Evolutionary conservation across 1,140 invertebrate genomes (phyloP), one percentile per base, ranked within the genome.

Genomic region (Ditylenchus dipsaci): DNA sequence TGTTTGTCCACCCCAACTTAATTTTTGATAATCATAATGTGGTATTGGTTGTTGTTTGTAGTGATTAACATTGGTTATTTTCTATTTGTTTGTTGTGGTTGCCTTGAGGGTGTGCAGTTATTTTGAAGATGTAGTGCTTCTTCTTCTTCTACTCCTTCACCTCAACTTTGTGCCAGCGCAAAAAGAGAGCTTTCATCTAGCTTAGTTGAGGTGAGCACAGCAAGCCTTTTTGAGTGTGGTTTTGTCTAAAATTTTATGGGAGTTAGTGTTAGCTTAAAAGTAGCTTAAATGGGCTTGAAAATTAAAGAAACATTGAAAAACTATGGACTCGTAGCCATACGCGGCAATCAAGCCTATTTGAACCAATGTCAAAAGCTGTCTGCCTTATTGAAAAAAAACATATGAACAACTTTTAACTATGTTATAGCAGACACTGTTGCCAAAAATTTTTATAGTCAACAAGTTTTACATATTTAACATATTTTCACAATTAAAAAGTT

Each of bases 101-200:
- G 23, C n/a, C 72, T 64, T 33, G 63, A 19, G 66, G 21, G 53
- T 23, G 53, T 56, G 21, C n/a, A n/a, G n/a, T n/a, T n/a, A n/a
- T n/a, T n/a, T n/a, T n/a, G n/a, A n/a, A n/a, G n/a, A n/a, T 38
- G 62, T 38, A 73, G 42, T 67, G 15, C 29, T 64, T 67, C 30
- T n/a, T n/a, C 43, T 38, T 49, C 60, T n/a, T n/a, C n/a, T n/a
- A n/a, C n/a, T n/a, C n/a, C n/a, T n/a, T 56, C 29, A 23, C 53
- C 29, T 29, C 21, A 23, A 23, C 29, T 29, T 56, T 56, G 21
- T 9, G 21, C 21, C 29, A 23, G 21, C 53, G 3, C 53, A 56
- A 56, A 56, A 56, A 13, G 21, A 29, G 53, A 5, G 21, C 29
- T 56, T 56, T 9, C 53, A 23, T 5, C 3, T 13, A n/a, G n/a